Base-by-base conservation (phyloP, 2,113 vertebrate genomes). In the Scortum barcoo region DNA sequence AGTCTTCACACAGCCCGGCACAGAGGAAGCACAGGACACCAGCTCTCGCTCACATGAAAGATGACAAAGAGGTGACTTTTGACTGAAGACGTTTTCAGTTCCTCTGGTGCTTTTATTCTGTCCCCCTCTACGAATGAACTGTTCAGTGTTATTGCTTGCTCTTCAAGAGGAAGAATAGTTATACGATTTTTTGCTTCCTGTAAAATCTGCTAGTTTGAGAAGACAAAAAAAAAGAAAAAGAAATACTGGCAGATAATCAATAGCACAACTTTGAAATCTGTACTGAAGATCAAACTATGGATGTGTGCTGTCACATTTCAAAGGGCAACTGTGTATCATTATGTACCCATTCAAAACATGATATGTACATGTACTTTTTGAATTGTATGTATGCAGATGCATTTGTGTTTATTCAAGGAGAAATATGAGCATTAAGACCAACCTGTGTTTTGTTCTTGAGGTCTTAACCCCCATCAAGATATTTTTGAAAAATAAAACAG, bases 401-500 rank as follows among this genome's bases (percentile, higher is more conserved):
- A 90, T 93, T 93, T 91, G 90, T 93, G 87, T 94, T 93, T 86
- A 88, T 89, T 90, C 81, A 89, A 93, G 62, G 68, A 72, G 90
- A 90, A 87, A 87, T 63, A 90, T 30, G 89, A 92, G 73, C 84
- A 85, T 88, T 82, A 83, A 89, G 85, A 89, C 76, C 83, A 85
- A 90, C 86, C 86, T 89, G 88, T 92, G 84, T 92, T 93, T 92
- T 89, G 91, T 93, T 91, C 75, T 91, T 89, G 80, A 91, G 86
- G 87, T 92, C 81, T 79, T 71, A 87, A 24, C 71, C 33, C 78
- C 72, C 86, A 86, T 88, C 78, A 56, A 87, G 83, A 92, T 92
- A 91, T 93, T 92, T 94, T 93, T 89, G 76, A 93, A 83, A 85
- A 94, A 94, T 94, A 93, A 94, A 94, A 92, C 70, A 88, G 86